Evolutionary conservation across 2,888 invertebrate genomes (phyloP).

Genomic region (Anticlea derivata): DNA sequence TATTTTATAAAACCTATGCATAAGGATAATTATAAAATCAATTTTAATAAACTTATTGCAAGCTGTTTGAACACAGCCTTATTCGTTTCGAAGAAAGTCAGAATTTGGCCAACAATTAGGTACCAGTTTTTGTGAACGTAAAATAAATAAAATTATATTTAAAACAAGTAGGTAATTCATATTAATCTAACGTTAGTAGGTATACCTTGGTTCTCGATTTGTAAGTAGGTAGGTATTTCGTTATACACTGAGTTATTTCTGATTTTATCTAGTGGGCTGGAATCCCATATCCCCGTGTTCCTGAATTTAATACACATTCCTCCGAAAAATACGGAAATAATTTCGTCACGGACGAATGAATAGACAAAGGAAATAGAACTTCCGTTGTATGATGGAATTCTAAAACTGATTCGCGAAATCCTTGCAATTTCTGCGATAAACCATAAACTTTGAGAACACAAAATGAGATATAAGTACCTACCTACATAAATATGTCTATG

Average conservation of each 20-base stretch:
- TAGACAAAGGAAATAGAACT: slow-evolving; percentile 30
- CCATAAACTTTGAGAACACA: not conserved
- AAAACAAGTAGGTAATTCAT: no score
- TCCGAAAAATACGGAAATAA: slow-evolving; percentile 30
- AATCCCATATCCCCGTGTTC: slow-evolving; percentile 8
- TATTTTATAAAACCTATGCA: not conserved
- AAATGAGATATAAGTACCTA: no score
- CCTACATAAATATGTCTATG: no score
- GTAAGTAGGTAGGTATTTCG: not conserved
- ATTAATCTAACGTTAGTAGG: no score
- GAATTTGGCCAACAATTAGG: no score
- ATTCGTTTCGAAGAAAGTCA: no score
- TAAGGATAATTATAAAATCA: no score
- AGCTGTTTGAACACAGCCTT: no score
- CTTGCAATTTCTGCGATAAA: slow-evolving; percentile 12
- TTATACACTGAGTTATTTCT: slow-evolving; percentile 6
- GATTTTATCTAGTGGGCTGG: slow-evolving; percentile 18
- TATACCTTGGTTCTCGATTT: not conserved
- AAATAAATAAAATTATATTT: no score
- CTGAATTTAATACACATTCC: slow-evolving; percentile 26
- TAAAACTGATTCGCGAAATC: slow-evolving; percentile 24
- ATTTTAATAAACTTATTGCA: no score
- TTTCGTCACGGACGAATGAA: slow-evolving; percentile 24
- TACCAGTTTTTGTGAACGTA: no score
- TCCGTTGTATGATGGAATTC: slow-evolving; percentile 29